Conservation (phyloP, 2,888 invertebrate genomes). For the Hololepta plana region DNA sequence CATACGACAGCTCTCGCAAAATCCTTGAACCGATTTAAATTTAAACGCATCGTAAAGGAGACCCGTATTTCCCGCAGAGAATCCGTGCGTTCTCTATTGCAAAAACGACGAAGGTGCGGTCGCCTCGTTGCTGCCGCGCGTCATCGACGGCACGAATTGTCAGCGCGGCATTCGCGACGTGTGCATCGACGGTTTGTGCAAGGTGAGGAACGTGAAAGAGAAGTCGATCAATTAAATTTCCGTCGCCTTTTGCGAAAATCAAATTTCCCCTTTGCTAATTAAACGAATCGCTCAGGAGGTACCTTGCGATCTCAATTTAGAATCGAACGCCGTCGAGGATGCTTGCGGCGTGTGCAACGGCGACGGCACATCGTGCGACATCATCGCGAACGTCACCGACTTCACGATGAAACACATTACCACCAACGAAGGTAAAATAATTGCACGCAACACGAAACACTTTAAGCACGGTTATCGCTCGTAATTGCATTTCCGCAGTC, state of each 20-base stretch:
- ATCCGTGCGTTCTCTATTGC: constrained; percentile 22
- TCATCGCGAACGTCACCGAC: constrained; percentile 16
- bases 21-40: too few relatives aligned
- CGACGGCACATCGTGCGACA: constrained; percentile 34
- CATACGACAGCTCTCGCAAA: too few relatives aligned
- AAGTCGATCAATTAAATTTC: too few relatives aligned
- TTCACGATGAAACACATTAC: constrained; percentile 9
- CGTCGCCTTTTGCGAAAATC: too few relatives aligned
- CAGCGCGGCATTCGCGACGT: constrained; percentile 30
- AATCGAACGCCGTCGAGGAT: constrained; percentile 36
- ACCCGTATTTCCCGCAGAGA: constrained; percentile 19
- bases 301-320: constrained; percentile 35
- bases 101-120: constrained; percentile 20
- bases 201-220: constrained; percentile 24
- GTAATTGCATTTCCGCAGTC: too few relatives aligned
- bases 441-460: too few relatives aligned
- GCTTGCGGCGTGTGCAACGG: constrained; percentile 46
- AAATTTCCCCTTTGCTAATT: too few relatives aligned
- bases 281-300: too few relatives aligned
- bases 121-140: constrained; percentile 27
- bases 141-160: constrained; percentile 35
- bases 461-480: too few relatives aligned
- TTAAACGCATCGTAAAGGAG: too few relatives aligned
- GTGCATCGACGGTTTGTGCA: constrained; percentile 34
- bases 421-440: constrained; percentile 8